Evolutionary conservation across 2,888 invertebrate species (phyloP).

Genomic region (Thereva nobilitata): DNA sequence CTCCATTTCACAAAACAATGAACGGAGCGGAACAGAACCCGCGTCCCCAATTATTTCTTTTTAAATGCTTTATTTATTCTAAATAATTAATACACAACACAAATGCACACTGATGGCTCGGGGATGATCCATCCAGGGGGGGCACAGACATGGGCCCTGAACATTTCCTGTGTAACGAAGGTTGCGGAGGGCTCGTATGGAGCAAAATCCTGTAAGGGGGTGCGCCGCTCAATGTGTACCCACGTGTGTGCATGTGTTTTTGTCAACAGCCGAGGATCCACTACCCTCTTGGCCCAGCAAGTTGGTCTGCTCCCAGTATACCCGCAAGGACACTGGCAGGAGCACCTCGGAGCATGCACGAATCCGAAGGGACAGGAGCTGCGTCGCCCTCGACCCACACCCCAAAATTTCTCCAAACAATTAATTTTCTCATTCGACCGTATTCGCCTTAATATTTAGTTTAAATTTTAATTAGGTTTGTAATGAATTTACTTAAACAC

Average conservation of each 20-base stretch:
- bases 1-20: slow-evolving; percentile 31
- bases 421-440: slow-evolving; percentile 44
- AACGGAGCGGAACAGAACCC: slow-evolving; percentile 7
- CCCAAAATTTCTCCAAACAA: slow-evolving; percentile 39
- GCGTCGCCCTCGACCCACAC: slow-evolving; percentile 1
- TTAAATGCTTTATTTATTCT: slow-evolving; percentile 39
- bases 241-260: too few relatives aligned
- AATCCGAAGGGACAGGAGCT: slow-evolving; percentile 14
- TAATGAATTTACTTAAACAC: slow-evolving; percentile 43
- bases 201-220: too few relatives aligned
- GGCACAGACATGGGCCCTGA: too few relatives aligned
- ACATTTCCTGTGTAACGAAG: too few relatives aligned
- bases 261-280: too few relatives aligned
- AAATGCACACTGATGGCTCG: neutral
- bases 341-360: neutral
- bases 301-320: too few relatives aligned
- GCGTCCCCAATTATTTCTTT: slow-evolving; percentile 37
- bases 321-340: neutral
- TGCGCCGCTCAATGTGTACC: too few relatives aligned
- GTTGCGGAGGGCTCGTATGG: too few relatives aligned
- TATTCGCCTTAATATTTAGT: slow-evolving; percentile 43
- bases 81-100: slow-evolving; percentile 34
- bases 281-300: too few relatives aligned
- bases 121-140: too few relatives aligned
- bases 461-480: slow-evolving; percentile 44